Percentiles rank a stretch among this genome's conserved stretches.
Evolutionary conservation across 2,797 vertebrate species (phyloP).

Genomic region (Gorsachius magnificus): DNA sequence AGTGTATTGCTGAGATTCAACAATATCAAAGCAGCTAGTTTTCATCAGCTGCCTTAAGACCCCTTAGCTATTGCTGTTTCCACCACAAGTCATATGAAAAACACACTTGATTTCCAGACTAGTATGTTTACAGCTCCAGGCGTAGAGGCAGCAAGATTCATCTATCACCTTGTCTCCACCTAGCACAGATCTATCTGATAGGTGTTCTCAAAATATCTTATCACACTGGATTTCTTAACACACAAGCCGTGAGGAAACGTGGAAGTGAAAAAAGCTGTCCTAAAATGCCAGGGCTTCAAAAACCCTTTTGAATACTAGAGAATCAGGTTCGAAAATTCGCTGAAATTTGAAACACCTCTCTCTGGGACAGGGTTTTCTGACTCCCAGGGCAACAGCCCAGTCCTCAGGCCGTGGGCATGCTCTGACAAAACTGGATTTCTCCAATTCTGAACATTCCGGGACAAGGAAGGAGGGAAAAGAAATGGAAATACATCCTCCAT

Average conservation of each 20-base stretch:
- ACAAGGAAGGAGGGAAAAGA: background rate
- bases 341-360: background rate
- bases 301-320: background rate
- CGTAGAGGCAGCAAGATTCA: constrained; percentile 2
- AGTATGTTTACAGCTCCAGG: constrained; percentile 27
- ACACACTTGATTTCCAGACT: background rate
- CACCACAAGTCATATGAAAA: background rate
- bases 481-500: background rate
- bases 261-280: constrained; percentile 12
- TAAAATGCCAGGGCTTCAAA: background rate
- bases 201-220: constrained; percentile 42
- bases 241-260: background rate
- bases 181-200: constrained; percentile 1
- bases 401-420: background rate
- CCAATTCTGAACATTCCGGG: background rate
- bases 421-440: background rate
- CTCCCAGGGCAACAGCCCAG: background rate
- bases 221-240: background rate
- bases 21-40: background rate
- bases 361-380: background rate
- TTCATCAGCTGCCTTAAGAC: background rate
- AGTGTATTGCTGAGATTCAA: background rate
- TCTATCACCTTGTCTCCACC: constrained; percentile 41
- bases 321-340: background rate
- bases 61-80: background rate